Evolutionary conservation across 2,888 invertebrate species (phyloP).

Genomic region (Kuschelorhynchus macadamiae): DNA sequence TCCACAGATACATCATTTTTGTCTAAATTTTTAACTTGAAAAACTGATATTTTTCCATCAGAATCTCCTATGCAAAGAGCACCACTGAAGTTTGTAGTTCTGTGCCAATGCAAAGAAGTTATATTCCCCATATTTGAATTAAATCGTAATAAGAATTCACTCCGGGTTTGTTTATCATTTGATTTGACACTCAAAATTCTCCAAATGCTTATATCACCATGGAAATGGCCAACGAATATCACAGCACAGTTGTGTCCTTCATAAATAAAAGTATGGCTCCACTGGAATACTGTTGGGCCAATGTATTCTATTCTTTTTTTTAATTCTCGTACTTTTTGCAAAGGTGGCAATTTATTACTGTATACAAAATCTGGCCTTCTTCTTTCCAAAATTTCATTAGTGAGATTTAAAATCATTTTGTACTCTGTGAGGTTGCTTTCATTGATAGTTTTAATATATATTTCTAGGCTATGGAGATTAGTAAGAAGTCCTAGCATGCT

Average conservation of each 20-base stretch:
- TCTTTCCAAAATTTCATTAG: conserved; percentile 57
- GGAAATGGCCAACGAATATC: conserved; percentile 62
- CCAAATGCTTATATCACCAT: conserved; percentile 63
- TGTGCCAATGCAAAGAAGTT: conserved; percentile 60
- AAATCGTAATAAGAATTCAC: conserved; percentile 57
- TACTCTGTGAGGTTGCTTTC: conserved; percentile 58
- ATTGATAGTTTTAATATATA: conserved; percentile 58
- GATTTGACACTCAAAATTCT: conserved; percentile 53
- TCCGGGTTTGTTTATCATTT: not conserved
- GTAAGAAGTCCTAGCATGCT: conserved; percentile 57
- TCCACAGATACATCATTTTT: conserved; percentile 51
- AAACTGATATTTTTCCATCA: conserved; percentile 59
- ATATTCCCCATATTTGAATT: conserved; percentile 56
- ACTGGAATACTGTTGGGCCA: conserved; percentile 62
- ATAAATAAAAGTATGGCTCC: conserved; percentile 60
- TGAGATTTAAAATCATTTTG: conserved; percentile 58
- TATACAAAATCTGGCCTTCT: conserved; percentile 56
- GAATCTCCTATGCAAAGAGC: conserved; percentile 60
- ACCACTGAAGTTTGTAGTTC: conserved; percentile 56
- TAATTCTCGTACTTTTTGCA: conserved; percentile 56
- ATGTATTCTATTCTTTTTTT: conserved; percentile 58
- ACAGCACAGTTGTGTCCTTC: conserved; percentile 54
- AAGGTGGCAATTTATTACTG: conserved; percentile 47
- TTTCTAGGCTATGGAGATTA: conserved; percentile 61
- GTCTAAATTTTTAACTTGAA: conserved; percentile 58